Conservation (phyloP, 2,113 vertebrate species). For the Chaetodon auriga region DNA sequence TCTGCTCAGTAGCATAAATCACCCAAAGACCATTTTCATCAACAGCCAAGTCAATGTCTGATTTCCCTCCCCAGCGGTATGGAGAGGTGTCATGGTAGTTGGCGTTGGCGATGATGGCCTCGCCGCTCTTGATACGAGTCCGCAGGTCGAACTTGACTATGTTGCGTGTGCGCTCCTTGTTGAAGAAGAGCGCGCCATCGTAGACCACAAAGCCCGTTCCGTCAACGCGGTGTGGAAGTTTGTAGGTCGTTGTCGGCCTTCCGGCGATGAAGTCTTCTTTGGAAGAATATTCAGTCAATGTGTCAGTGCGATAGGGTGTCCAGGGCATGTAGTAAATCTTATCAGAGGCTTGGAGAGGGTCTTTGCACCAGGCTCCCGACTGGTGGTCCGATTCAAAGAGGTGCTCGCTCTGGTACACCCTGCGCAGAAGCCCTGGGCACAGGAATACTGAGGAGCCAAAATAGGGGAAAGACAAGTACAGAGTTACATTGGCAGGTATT, state of each 20-base stretch:
- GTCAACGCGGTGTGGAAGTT: conserved; percentile 96
- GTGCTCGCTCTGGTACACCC: conserved; percentile 98
- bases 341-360: conserved; percentile 97
- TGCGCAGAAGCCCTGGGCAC: conserved; percentile 96
- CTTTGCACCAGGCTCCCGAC: conserved; percentile 99
- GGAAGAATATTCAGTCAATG: conserved; percentile 95
- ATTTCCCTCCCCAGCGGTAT: conserved; percentile 98
- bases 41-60: conserved; percentile 97
- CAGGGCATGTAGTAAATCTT: conserved; percentile 99
- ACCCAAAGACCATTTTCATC: conserved; percentile 99
- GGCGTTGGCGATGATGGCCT: conserved; percentile 97
- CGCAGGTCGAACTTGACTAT: conserved; percentile 98
- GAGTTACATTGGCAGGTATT: conserved; percentile 84
- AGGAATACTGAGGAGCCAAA: conserved; percentile 95
- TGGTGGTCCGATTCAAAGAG: conserved; percentile 99
- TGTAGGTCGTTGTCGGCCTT: conserved; percentile 96
- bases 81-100: conserved; percentile 99
- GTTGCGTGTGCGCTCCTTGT: conserved; percentile 98
- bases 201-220: conserved; percentile 98
- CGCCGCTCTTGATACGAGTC: conserved; percentile 97
- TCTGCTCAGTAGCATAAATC: conserved; percentile 98
- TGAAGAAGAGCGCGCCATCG: conserved; percentile 97
- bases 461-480: conserved; percentile 81
- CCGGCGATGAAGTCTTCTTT: conserved; percentile 99
- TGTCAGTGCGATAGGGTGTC: conserved; percentile 97